phyloP scores from a whole-genome alignment of 2,113 vertebrate species.

The Jaculus jaculus region DNA sequence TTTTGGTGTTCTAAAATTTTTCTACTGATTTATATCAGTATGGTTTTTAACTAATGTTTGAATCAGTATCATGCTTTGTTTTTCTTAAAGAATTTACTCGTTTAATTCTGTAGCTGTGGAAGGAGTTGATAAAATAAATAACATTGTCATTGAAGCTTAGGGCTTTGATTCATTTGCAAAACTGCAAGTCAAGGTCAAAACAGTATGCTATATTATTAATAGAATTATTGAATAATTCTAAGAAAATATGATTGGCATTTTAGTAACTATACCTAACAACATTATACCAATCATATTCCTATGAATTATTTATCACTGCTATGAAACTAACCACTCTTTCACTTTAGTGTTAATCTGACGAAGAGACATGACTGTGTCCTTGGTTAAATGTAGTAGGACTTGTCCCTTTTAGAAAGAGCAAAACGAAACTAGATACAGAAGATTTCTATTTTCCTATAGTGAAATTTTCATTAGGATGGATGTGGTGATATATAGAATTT shows the following conservation, averaged over 20 bases:
- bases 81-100: background rate
- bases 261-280: slow-evolving; percentile 60
- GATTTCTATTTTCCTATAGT: slow-evolving; percentile 42
- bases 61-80: background rate
- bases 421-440: slow-evolving; percentile 22
- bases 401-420: slow-evolving; percentile 14
- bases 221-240: slow-evolving; percentile 70
- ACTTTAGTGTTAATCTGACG: slow-evolving; percentile 43
- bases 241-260: slow-evolving; percentile 66
- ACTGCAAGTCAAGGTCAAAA: slow-evolving; percentile 61
- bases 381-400: slow-evolving; percentile 47
- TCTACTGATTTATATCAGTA: background rate
- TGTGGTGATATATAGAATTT: slow-evolving; percentile 48
- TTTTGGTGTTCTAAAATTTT: background rate
- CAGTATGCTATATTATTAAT: slow-evolving; percentile 53
- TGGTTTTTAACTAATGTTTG: background rate
- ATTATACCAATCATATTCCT: slow-evolving; percentile 57
- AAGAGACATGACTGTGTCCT: slow-evolving; percentile 56
- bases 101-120: background rate
- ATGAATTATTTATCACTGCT: slow-evolving; percentile 75
- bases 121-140: slow-evolving; percentile 47
- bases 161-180: slow-evolving; percentile 50
- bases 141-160: background rate
- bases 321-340: slow-evolving; percentile 56
- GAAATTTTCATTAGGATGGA: slow-evolving; percentile 46